These are phyloP conservation scores for Myripristis murdjan DNA, from an alignment of 2,797 vertebrate genomes.

Conservation along the genomic window DNA sequence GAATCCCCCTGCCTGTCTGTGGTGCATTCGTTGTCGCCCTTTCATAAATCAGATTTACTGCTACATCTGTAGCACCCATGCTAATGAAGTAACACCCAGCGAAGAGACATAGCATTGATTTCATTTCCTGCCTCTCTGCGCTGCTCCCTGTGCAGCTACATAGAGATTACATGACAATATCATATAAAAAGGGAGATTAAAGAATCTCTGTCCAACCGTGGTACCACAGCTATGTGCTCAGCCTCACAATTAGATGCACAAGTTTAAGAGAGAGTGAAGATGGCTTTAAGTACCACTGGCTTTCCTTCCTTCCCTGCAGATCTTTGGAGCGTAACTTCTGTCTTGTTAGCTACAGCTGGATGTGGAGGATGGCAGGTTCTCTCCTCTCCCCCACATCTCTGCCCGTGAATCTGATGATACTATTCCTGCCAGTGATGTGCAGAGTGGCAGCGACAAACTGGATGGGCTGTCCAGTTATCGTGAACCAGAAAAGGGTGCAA, in stretches of 20 bases:
- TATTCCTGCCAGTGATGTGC: conserved; percentile 59
- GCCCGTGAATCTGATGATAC: conserved; percentile 58
- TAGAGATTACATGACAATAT: conserved; percentile 79
- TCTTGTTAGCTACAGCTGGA: conserved; percentile 65
- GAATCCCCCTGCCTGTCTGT: conserved; percentile 54
- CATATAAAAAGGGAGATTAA: conserved; percentile 83
- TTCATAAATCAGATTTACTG: conserved; percentile 82
- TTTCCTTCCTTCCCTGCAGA: conserved; percentile 38
- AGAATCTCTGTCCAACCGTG: conserved; percentile 71
- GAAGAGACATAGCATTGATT: conserved; percentile 80
- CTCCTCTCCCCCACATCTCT: conserved; percentile 41
- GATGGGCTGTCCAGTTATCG: conserved; percentile 65
- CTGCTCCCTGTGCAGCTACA: conserved; percentile 70
- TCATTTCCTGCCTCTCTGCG: conserved; percentile 81
- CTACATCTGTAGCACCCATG: conserved; percentile 79
- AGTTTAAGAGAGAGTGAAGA: conserved; percentile 52
- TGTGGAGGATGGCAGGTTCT: conserved; percentile 59
- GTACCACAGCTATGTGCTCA: conserved; percentile 73
- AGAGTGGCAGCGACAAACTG: conserved; percentile 55
- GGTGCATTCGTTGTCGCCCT: conserved; percentile 49
- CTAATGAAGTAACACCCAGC: conserved; percentile 82
- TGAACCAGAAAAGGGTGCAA: conserved; percentile 53
- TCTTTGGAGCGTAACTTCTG: conserved; percentile 61
- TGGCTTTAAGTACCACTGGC: conserved; percentile 18
- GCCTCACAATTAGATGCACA: conserved; percentile 74